Conservation (phyloP, 2,888 invertebrate genomes). For the Ichneumoninae sp. region DNA sequence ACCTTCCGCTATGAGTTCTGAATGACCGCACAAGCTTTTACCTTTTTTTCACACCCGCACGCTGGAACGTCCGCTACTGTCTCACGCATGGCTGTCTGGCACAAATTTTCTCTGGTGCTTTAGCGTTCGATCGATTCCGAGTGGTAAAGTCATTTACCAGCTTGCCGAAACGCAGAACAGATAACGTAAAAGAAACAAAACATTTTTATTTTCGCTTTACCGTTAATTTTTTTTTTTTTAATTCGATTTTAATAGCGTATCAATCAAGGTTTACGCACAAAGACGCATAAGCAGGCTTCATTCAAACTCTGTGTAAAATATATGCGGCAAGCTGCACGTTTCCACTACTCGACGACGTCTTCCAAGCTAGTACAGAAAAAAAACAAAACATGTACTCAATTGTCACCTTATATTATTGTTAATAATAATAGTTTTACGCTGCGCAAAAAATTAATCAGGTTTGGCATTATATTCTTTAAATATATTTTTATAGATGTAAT, state of each 20-base stretch:
- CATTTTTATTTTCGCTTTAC: neutral
- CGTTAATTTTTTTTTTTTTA: neutral
- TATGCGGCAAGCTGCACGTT: neutral
- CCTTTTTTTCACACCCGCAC: slow-evolving; percentile 29
- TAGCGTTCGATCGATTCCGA: neutral
- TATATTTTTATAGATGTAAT: neutral
- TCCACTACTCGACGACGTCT: neutral
- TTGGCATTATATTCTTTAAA: slow-evolving; percentile 10
- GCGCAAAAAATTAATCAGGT: slow-evolving; percentile 33
- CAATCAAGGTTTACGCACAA: neutral
- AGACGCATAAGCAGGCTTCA: slow-evolving; percentile 2
- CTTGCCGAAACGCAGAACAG: neutral
- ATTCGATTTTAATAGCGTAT: neutral
- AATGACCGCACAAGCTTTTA: slow-evolving; percentile 60
- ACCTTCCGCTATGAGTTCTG: slow-evolving; percentile 63
- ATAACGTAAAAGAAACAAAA: neutral
- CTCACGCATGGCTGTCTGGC: neutral
- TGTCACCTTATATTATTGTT: slow-evolving; percentile 31
- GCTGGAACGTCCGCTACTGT: slow-evolving; percentile 15
- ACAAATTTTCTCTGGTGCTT: neutral
- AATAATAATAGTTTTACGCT: slow-evolving; percentile 37
- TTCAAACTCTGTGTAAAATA: neutral
- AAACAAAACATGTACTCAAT: slow-evolving; percentile 20
- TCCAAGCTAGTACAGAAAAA: neutral
- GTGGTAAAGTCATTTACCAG: neutral